These are phyloP conservation scores for Oreonectes daqikongensis DNA, from an alignment of 2,797 vertebrate genomes.

Conservation along the genomic window DNA sequence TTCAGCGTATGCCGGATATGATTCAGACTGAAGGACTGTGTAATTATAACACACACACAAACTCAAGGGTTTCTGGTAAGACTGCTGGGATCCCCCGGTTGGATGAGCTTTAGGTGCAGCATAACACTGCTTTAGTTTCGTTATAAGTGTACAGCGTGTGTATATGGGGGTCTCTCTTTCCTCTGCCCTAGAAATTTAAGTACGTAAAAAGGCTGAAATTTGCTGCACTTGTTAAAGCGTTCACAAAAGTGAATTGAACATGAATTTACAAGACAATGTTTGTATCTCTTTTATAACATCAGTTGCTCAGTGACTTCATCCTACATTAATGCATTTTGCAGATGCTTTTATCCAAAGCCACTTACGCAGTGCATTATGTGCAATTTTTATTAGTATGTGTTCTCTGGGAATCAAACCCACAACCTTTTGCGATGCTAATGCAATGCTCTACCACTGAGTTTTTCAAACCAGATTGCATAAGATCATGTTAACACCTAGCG, in stretches of 20 bases:
- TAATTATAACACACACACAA: constrained; percentile 63
- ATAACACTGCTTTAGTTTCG: constrained; percentile 38
- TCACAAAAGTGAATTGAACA: neutral
- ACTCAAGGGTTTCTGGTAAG: constrained; percentile 71
- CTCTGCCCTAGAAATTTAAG: constrained; percentile 7
- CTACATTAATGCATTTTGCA: no score
- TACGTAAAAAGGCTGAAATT: neutral
- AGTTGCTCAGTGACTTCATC: neutral
- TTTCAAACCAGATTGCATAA: no score
- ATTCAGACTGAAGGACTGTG: constrained; percentile 79
- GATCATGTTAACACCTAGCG: neutral
- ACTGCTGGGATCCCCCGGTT: constrained; percentile 63
- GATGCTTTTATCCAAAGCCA: no score
- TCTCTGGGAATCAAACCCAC: no score
- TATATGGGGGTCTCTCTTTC: constrained; percentile 21
- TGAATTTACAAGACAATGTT: neutral
- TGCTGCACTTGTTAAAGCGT: neutral
- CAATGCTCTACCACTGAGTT: no score
- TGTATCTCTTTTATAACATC: neutral
- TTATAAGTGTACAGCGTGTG: constrained; percentile 20
- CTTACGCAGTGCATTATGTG: no score
- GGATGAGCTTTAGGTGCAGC: constrained; percentile 36
- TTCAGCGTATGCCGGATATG: constrained; percentile 79
- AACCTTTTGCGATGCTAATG: no score
- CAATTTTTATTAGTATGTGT: no score